Evolutionary conservation across 2,888 invertebrate species (phyloP), one percentile per base, ranked within the genome.

Genomic region (Stramonita haemastoma): DNA sequence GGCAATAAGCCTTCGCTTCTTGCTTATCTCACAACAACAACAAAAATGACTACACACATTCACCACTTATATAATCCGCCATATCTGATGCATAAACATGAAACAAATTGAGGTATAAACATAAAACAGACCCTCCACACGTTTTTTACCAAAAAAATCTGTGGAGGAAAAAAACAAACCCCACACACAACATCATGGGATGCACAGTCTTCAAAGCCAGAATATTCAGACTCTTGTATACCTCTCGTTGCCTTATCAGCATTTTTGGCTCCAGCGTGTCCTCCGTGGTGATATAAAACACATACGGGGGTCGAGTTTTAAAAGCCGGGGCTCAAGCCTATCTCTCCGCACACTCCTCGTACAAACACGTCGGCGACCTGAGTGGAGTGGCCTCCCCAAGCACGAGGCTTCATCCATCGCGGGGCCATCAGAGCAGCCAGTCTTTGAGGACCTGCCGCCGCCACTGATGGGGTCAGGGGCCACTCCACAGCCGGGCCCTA

Each of bases 171-270:
- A n/a, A 73, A 11, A 13, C 13, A 73, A 5, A 73, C n/a, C n/a
- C 5, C n/a, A n/a, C n/a, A 26, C n/a, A 73, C n/a, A 73, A 73
- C 0, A 73, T 66, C 26, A 2, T 46, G 46, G 46, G 46, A 46
- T 46, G n/a, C n/a, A 46, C 46, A 46, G 46, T 46, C 46, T 73
- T 73, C 73, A 73, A 73, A 73, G 73, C 8, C 22, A 73, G n/a
- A 22, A 73, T 73, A 73, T 73, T 73, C 73, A n/a, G 73, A 73
- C 22, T 73, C 26, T 66, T n/a, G 26, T 73, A 73, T 73, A 73
- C 73, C 26, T 73, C 73, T 73, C n/a, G 29, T 73, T 73, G 73
- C 73, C 73, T 73, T 73, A 73, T 73, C 73, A 73, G 73, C 73
- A n/a, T 22, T 26, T 22, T 29, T 8, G 73, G 73, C 73, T 73